Percentiles rank a stretch among this genome's conserved stretches.
phyloP scores from a whole-genome alignment of 2,113 vertebrate genomes.

The Oxygymnocypris stewartii region DNA sequence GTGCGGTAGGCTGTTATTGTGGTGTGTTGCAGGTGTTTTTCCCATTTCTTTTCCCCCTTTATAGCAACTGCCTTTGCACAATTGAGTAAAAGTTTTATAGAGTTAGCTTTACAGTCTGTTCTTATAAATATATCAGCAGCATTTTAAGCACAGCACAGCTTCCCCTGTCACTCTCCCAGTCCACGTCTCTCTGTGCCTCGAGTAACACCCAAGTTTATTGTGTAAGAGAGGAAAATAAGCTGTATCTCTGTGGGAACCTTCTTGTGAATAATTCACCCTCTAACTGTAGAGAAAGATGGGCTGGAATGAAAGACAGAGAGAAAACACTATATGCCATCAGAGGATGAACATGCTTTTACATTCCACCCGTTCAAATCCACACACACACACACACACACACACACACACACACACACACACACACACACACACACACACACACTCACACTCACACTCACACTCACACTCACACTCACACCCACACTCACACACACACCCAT shows the following conservation, averaged over 20 bases:
- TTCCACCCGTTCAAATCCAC: not conserved
- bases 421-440: too few relatives aligned
- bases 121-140: slow-evolving; percentile 78
- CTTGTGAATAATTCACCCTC: slow-evolving; percentile 73
- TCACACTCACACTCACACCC: too few relatives aligned
- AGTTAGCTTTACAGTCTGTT: slow-evolving; percentile 72
- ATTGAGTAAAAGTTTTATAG: slow-evolving; percentile 71
- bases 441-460: too few relatives aligned
- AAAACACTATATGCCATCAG: not conserved
- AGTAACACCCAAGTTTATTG: slow-evolving; percentile 66
- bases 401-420: not conserved
- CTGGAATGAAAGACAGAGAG: slow-evolving; percentile 12
- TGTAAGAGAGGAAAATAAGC: slow-evolving; percentile 61
- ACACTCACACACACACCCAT: too few relatives aligned
- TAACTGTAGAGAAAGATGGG: slow-evolving; percentile 54
- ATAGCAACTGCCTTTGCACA: slow-evolving; percentile 58
- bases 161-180: slow-evolving; percentile 26
- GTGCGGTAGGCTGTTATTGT: not conserved
- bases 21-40: not conserved
- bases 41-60: slow-evolving; percentile 6
- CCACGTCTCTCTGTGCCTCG: slow-evolving; percentile 32
- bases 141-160: slow-evolving; percentile 60
- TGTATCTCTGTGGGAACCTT: slow-evolving; percentile 64
- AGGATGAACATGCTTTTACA: slow-evolving; percentile 17
- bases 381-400: not conserved